A percentile compares a stretch with the other conserved stretches of the same genome.
phyloP scores from a whole-genome alignment of 2,888 invertebrate genomes.

The Melanargia galathea region DNA sequence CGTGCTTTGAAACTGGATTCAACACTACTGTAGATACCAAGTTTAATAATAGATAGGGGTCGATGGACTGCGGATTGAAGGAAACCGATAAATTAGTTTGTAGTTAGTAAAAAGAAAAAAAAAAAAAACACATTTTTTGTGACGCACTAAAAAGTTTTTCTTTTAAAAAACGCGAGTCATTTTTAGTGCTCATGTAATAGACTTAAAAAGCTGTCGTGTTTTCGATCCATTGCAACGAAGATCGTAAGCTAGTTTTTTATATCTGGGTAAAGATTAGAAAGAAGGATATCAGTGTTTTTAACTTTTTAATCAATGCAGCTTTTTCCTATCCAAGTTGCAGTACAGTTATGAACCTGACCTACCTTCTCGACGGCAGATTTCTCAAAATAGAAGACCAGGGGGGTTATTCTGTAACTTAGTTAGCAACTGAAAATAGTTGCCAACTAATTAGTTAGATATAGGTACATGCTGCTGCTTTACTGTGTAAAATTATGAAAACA shows the following conservation, averaged over 20 bases:
- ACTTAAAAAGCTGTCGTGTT: constrained; percentile 2
- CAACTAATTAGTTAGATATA: too few relatives aligned
- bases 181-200: neutral
- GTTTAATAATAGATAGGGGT: constrained; percentile 69
- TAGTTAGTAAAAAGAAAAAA: neutral
- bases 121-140: neutral
- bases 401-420: too few relatives aligned
- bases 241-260: constrained; percentile 2
- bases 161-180: neutral
- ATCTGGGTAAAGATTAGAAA: constrained; percentile 2
- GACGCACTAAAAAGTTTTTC: neutral
- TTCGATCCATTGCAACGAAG: constrained; percentile 3
- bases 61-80: constrained; percentile 53
- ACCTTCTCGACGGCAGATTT: neutral
- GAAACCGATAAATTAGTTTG: constrained; percentile 33
- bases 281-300: neutral
- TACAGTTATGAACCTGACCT: neutral
- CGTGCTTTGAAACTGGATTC: constrained; percentile 60
- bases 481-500: too few relatives aligned
- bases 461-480: too few relatives aligned
- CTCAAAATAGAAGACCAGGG: neutral
- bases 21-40: constrained; percentile 51
- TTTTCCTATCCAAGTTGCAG: neutral
- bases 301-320: neutral
- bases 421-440: too few relatives aligned